Base-by-base conservation (phyloP, 1,140 invertebrate genomes). In the Philopotamus ludificatus region DNA sequence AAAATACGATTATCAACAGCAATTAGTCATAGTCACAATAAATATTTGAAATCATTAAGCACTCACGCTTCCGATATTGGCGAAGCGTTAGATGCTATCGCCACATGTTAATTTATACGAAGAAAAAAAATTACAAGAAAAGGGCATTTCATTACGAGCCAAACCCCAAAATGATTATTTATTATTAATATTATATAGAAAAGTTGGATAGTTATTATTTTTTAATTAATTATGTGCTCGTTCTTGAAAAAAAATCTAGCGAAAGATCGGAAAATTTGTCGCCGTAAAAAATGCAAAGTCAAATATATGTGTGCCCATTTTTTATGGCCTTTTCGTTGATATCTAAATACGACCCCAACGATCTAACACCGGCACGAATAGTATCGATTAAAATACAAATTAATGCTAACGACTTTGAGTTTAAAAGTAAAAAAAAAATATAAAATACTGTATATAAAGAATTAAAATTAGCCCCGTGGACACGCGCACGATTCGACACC, bases 321-420 rank as follows among this genome's bases (percentile, higher is more conserved):
- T 44, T n/a, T n/a, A n/a, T n/a, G n/a, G n/a, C n/a, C n/a, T n/a
- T n/a, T n/a, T n/a, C n/a, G n/a, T n/a, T n/a, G n/a, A n/a, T n/a
- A n/a, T n/a, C n/a, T n/a, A n/a, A n/a, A n/a, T n/a, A n/a, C n/a
- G n/a, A n/a, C n/a, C n/a, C n/a, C n/a, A n/a, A n/a, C n/a, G n/a
- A n/a, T n/a, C n/a, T n/a, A n/a, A n/a, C n/a, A n/a, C n/a, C 61
- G 50, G 55, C 61, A 63, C 65, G 51, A 51, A 23, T 54, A 57
- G 41, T 63, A 67, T 68, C 66, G 62, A 68, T 63, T 64, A 57
- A 60, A 61, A 53, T 61, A 68, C 66, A 68, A 68, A 68, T 68
- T 61, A 64, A 68, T 68, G 66, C 66, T 68, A 68, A 68, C 65
- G 66, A 68, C 59, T n/a, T n/a, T 42, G 53, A 60, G 50, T n/a